Percentiles rank a stretch among this genome's conserved stretches.
phyloP scores from a whole-genome alignment of 92 coral and sea anemone species.

The Porites rus region DNA sequence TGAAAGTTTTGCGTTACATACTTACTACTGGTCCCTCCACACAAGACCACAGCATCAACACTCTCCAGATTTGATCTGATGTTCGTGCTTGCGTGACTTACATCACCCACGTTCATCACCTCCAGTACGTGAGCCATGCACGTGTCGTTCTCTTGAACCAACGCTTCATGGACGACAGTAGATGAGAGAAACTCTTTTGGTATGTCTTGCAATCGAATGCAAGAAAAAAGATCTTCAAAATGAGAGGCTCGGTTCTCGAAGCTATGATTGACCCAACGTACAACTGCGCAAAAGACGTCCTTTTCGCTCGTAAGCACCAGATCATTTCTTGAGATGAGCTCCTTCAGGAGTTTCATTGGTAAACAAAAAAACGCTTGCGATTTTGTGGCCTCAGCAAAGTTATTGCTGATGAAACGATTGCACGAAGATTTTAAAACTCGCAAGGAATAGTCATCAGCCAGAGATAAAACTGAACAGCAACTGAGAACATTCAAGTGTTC shows the following conservation, averaged over 20 bases:
- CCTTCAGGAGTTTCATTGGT: background rate
- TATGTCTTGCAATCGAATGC: background rate
- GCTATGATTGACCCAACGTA: slow-evolving; percentile 6
- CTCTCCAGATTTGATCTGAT: slow-evolving; percentile 19
- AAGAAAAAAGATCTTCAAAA: slow-evolving; percentile 31
- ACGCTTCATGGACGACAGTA: background rate
- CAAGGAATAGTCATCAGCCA: slow-evolving; percentile 24
- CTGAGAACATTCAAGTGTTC: slow-evolving; percentile 18
- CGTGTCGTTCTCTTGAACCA: slow-evolving; percentile 12
- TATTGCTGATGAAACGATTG: slow-evolving; percentile 1
- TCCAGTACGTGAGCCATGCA: slow-evolving; percentile 54
- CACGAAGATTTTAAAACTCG: slow-evolving; percentile 22
- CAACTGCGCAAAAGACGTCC: background rate
- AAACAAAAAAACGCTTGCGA: slow-evolving; percentile 8
- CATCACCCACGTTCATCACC: background rate
- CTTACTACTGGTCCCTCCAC: slow-evolving; percentile 70
- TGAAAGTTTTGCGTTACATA: slow-evolving; percentile 12
- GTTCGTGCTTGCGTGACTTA: background rate
- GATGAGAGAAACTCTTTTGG: background rate
- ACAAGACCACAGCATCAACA: slow-evolving; percentile 56
- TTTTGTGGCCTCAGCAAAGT: slow-evolving; percentile 23
- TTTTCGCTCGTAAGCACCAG: background rate
- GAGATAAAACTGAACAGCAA: slow-evolving; percentile 27
- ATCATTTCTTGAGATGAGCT: slow-evolving; percentile 34
- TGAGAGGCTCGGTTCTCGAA: slow-evolving; percentile 14